Conservation (phyloP, 2,113 vertebrate species). For the Tetrax tetrax region DNA sequence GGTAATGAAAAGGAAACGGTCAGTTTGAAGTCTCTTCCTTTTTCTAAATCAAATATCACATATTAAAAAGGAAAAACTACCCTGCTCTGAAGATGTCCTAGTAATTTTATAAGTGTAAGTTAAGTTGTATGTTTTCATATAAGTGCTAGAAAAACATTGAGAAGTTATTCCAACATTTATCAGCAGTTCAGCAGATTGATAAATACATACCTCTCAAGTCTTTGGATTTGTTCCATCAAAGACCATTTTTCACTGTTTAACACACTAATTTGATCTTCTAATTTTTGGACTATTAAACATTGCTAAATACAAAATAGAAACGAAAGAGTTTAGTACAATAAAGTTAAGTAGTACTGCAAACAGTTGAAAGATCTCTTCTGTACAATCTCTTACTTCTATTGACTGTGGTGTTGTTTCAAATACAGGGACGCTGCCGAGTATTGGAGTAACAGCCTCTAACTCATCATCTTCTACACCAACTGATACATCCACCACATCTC, state of each 20-base stretch:
- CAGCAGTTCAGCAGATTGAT: neutral
- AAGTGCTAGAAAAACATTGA: neutral
- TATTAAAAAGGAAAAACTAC: neutral
- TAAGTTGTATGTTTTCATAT: neutral
- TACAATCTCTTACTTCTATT: conserved; percentile 70
- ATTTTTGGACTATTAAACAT: conserved; percentile 88
- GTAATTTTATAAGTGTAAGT: neutral
- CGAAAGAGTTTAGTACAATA: conserved; percentile 28
- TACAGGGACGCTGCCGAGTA: conserved; percentile 39
- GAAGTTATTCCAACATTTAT: neutral
- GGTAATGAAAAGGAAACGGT: neutral
- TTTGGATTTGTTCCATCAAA: conserved; percentile 92
- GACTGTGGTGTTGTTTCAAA: conserved; percentile 70
- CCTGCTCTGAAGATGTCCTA: neutral
- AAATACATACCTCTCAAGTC: conserved; percentile 89
- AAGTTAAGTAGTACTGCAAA: neutral
- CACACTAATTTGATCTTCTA: conserved; percentile 94
- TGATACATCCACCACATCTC: conserved; percentile 85
- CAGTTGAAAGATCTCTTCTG: neutral
- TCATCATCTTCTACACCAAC: conserved; percentile 87
- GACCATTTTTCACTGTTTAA: conserved; percentile 92
- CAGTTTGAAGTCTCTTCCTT: neutral
- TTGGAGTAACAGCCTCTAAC: conserved; percentile 78
- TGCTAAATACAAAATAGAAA: conserved; percentile 80
- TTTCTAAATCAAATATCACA: neutral